A percentile compares a stretch with the other conserved stretches of the same genome.
phyloP scores from a whole-genome alignment of 1,140 invertebrate species.

The Sitobion miscanthi region DNA sequence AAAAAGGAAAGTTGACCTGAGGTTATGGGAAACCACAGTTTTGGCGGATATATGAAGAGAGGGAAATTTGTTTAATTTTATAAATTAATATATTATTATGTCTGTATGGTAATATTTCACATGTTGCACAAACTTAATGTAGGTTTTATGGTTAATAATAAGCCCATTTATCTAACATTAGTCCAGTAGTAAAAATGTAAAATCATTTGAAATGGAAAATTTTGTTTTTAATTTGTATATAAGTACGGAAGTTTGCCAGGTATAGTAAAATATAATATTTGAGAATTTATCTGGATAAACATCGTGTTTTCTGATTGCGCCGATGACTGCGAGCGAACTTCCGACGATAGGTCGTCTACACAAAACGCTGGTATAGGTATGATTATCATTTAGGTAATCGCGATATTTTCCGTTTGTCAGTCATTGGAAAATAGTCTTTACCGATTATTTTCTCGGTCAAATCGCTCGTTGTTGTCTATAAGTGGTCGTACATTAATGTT shows the following conservation, averaged over 20 bases:
- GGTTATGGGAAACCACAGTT: neutral
- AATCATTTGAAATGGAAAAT: neutral
- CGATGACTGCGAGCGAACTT: no score
- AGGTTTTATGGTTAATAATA: neutral
- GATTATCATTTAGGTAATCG: no score
- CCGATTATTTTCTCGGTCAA: no score
- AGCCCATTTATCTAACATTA: neutral
- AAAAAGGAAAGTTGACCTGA: constrained; percentile 37
- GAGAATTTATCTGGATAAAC: no score
- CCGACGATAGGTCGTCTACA: no score
- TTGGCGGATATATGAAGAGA: neutral
- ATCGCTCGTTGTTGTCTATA: no score
- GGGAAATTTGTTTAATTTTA: neutral
- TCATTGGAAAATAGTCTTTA: no score
- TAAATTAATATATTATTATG: neutral
- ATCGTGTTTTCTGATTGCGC: no score
- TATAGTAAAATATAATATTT: neutral
- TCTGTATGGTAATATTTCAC: neutral
- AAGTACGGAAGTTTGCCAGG: neutral
- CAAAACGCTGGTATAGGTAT: no score
- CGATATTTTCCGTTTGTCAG: no score
- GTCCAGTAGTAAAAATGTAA: neutral
- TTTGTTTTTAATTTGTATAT: neutral
- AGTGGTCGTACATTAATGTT: neutral
- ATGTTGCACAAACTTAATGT: neutral